phyloP scores from a whole-genome alignment of 1,140 invertebrate genomes.

The Agrilus planipennis region DNA sequence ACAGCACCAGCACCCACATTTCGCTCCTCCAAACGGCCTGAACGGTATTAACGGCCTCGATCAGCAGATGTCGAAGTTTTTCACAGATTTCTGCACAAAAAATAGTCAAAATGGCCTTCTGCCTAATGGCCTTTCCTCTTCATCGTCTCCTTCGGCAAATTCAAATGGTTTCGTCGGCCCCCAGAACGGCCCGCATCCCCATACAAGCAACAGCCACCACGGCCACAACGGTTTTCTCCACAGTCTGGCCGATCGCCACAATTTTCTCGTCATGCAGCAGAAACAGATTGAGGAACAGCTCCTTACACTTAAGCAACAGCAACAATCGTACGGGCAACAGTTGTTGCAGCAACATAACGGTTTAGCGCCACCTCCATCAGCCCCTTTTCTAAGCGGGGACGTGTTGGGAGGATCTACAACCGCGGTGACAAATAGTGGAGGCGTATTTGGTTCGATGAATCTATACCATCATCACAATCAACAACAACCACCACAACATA shows the following conservation, averaged over 20 bases:
- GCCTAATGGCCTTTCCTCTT: conserved; percentile 1
- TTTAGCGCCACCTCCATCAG: conserved; percentile 15
- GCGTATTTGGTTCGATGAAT: conserved; percentile 8
- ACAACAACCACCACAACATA: not conserved
- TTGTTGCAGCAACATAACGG: conserved; percentile 17
- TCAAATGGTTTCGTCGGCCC: too few species aligned
- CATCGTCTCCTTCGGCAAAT: too few species aligned
- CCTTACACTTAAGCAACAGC: conserved; percentile 16
- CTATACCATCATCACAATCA: conserved; percentile 5
- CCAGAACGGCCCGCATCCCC: conserved; percentile 1
- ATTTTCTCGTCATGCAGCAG: conserved; percentile 22
- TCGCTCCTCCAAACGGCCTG: not conserved
- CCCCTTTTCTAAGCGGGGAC: conserved; percentile 18
- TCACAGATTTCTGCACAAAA: conserved; percentile 46
- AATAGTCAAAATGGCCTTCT: conserved; percentile 31
- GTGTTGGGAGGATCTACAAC: too few species aligned
- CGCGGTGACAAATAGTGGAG: conserved; percentile 9
- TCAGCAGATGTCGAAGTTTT: conserved; percentile 46
- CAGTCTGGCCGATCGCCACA: conserved; percentile 4
- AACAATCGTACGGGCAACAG: conserved; percentile 17
- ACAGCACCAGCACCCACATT: conserved; percentile 3
- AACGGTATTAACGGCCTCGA: conserved; percentile 23
- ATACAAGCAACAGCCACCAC: not conserved
- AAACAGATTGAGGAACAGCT: conserved; percentile 29
- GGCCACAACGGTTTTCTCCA: not conserved